Percentiles rank a stretch among this genome's conserved stretches.
Conservation (phyloP, 2,113 vertebrate species). For the Gymnarchus niloticus region DNA sequence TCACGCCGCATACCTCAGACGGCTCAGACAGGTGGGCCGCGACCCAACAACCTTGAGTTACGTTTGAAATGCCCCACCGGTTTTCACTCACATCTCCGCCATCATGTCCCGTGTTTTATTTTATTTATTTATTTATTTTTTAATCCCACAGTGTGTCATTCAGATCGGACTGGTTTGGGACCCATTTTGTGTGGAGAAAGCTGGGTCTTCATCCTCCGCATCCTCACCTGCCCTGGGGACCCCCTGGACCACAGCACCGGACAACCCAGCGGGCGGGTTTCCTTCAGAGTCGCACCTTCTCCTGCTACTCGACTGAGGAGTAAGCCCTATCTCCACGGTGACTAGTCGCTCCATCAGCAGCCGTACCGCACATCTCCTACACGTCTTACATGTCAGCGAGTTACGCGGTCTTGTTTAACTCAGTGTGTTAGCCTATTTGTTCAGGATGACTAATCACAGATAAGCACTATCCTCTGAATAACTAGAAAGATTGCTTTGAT, state of each 20-base stretch:
- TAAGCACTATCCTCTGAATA: background rate
- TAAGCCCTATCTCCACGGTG: background rate
- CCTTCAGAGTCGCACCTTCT: background rate
- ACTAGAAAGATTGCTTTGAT: background rate
- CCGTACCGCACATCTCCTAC: background rate
- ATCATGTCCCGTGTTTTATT: background rate
- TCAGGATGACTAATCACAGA: background rate
- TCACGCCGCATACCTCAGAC: background rate
- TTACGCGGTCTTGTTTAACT: background rate
- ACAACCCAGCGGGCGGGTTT: background rate
- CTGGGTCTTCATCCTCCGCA: background rate
- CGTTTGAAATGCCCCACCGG: background rate
- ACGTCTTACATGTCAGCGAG: background rate
- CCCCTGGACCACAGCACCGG: background rate
- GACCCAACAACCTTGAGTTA: background rate
- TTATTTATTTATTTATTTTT: too few relatives aligned
- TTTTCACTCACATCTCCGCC: background rate
- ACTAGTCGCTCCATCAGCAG: background rate
- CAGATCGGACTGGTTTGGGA: background rate
- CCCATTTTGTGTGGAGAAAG: background rate
- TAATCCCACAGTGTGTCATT: background rate
- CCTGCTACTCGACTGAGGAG: background rate
- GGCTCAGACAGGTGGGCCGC: background rate
- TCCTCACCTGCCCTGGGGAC: background rate
- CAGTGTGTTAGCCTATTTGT: background rate